Evolutionary conservation across 2,797 vertebrate species (phyloP).

Genomic region (Rhadinocentrus ornatus): DNA sequence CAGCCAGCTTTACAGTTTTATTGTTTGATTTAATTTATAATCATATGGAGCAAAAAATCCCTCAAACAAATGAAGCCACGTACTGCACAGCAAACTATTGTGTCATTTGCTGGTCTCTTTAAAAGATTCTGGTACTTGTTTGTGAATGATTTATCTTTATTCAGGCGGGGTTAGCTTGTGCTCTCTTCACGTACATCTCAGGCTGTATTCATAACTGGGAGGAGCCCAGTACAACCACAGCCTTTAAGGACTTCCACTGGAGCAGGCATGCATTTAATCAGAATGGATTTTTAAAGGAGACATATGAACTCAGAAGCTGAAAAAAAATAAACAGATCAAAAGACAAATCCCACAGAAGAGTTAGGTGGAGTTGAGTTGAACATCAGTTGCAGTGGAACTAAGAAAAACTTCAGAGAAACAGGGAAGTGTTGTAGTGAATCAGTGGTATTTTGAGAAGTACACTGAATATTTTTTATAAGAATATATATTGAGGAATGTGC

Average conservation of each 20-base stretch:
- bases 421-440: no score
- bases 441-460: no score
- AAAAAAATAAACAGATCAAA: no score
- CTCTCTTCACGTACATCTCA: conserved; percentile 23
- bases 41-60: neutral
- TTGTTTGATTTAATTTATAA: conserved; percentile 13
- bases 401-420: no score
- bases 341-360: no score
- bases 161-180: conserved; percentile 48
- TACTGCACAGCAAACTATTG: neutral
- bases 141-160: conserved; percentile 49
- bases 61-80: neutral
- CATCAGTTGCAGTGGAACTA: no score
- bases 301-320: no score
- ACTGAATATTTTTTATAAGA: neutral
- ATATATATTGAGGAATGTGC: neutral
- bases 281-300: neutral
- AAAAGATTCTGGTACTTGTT: conserved; percentile 2
- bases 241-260: conserved; percentile 27
- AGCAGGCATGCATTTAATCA: conserved; percentile 13
- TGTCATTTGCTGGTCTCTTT: conserved; percentile 2
- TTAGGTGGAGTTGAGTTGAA: neutral
- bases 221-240: conserved; percentile 33
- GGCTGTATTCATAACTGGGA: conserved; percentile 23
- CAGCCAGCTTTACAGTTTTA: neutral